Conservation (phyloP, 2,113 vertebrate genomes). For the Alethe diademata region DNA sequence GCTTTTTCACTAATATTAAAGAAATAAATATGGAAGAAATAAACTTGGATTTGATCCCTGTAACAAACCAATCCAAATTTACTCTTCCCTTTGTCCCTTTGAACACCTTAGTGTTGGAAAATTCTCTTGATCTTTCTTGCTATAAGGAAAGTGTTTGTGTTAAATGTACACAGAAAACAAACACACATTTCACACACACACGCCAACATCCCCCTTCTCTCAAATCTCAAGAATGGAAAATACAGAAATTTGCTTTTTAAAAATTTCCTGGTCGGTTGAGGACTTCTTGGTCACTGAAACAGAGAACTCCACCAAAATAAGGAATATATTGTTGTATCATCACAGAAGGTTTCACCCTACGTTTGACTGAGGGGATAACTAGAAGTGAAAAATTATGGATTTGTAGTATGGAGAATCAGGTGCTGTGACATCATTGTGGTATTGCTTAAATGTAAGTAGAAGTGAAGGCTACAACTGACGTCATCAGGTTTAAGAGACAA, state of each 20-base stretch:
- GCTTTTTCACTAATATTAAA: not conserved
- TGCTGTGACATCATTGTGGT: not conserved
- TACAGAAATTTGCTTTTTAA: not conserved
- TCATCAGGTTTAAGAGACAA: not conserved
- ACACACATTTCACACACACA: too few relatives aligned
- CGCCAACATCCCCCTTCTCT: fast-evolving
- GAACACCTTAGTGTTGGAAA: not conserved
- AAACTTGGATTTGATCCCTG: not conserved
- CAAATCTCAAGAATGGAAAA: not conserved
- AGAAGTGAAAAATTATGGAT: not conserved
- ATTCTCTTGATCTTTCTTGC: not conserved
- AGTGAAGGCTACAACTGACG: not conserved
- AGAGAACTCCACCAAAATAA: not conserved
- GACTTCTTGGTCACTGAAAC: not conserved
- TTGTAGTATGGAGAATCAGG: not conserved
- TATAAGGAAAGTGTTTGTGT: not conserved
- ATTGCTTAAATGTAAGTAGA: not conserved
- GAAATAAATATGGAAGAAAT: not conserved
- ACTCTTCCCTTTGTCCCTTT: too few relatives aligned
- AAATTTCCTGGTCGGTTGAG: not conserved
- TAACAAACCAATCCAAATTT: not conserved
- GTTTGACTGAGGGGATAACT: not conserved
- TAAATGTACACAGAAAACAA: not conserved
- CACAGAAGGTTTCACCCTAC: not conserved
- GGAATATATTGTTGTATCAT: not conserved